A percentile compares a stretch with the other conserved stretches of the same genome.
These are phyloP conservation scores for Rhabdomys dilectus DNA, from an alignment of 2,113 vertebrate genomes.

Conservation along the genomic window DNA sequence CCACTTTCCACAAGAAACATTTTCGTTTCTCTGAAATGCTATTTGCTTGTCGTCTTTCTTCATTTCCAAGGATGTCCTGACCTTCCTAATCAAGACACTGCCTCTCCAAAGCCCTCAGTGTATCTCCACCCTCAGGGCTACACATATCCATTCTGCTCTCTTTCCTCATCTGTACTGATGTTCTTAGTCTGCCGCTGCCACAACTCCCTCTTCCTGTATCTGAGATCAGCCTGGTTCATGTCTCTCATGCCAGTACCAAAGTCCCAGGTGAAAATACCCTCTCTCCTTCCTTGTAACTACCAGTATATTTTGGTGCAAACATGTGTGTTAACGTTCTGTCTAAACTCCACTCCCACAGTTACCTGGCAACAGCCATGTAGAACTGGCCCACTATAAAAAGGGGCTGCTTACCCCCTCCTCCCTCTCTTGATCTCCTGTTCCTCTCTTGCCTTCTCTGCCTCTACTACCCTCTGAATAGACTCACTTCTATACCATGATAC, in stretches of 20 bases:
- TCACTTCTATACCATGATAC: too few relatives aligned
- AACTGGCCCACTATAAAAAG: too few relatives aligned
- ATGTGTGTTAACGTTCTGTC: too few relatives aligned
- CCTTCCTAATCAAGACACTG: background rate
- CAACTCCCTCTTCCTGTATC: too few relatives aligned
- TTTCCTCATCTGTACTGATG: accelerated
- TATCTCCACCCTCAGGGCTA: background rate
- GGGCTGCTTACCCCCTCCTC: too few relatives aligned
- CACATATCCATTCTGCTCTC: accelerated
- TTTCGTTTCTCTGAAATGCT: background rate
- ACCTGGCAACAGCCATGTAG: too few relatives aligned
- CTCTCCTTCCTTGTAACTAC: background rate
- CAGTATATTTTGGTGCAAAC: background rate
- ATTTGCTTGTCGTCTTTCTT: background rate
- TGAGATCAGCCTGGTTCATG: background rate
- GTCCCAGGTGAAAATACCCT: too few relatives aligned
- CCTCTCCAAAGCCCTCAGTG: background rate
- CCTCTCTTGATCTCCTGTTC: too few relatives aligned
- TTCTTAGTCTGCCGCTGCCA: background rate
- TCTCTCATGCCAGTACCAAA: background rate
- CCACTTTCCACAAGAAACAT: accelerated
- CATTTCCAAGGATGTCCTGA: background rate
- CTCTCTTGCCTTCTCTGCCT: too few relatives aligned
- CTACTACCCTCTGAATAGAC: too few relatives aligned
- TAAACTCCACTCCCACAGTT: too few relatives aligned